phyloP scores from a whole-genome alignment of 2,113 vertebrate species.

The Grantiella picta region DNA sequence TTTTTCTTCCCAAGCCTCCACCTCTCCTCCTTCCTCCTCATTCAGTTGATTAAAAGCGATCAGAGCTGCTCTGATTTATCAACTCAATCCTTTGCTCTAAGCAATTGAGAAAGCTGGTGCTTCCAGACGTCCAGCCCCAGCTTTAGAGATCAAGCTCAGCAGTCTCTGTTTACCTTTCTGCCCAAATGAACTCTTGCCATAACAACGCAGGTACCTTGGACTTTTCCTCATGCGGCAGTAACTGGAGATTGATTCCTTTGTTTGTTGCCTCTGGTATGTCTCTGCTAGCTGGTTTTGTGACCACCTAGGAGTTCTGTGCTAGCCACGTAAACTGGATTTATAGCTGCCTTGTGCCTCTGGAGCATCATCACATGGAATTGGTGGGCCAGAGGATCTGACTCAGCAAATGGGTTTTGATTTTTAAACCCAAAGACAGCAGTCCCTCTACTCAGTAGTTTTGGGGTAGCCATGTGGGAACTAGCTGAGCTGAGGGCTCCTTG shows the following conservation, averaged over 20 bases:
- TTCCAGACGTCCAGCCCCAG: neutral
- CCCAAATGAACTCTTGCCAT: neutral
- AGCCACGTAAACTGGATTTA: neutral
- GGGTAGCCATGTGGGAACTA: neutral
- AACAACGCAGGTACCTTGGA: neutral
- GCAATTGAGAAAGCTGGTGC: neutral
- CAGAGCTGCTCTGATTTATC: constrained; percentile 38
- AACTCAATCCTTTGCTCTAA: neutral
- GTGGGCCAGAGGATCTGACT: neutral
- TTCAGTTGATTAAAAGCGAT: constrained; percentile 54
- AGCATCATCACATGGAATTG: neutral
- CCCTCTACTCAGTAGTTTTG: neutral
- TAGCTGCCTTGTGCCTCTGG: neutral
- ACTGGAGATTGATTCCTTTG: neutral
- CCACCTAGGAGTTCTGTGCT: neutral
- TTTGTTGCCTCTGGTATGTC: neutral
- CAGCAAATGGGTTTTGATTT: neutral
- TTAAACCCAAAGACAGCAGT: neutral
- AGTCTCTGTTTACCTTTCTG: neutral
- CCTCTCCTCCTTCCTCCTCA: constrained; percentile 3
- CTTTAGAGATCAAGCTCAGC: neutral
- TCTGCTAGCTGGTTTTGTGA: neutral
- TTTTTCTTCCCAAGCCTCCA: constrained; percentile 32
- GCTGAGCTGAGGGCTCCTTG: neutral
- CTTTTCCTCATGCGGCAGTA: neutral